Conservation (phyloP, 1,140 invertebrate genomes). For the Lycorma delicatula region DNA sequence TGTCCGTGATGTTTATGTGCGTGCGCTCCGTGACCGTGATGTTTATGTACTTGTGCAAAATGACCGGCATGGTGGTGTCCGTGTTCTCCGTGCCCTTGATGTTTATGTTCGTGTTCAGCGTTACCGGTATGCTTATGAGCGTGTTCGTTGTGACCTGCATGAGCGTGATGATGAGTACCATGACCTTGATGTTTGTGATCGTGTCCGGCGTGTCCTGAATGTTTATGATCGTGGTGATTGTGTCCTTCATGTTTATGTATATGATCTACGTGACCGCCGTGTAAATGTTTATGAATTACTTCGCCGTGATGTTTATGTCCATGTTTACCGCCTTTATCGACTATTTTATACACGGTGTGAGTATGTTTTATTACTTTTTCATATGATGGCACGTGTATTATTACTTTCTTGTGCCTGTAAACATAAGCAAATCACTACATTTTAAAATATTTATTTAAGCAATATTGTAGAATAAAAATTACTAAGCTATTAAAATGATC, state of each 20-base stretch:
- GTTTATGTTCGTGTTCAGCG: constrained; percentile 17
- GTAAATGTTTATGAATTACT: constrained; percentile 18
- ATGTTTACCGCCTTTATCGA: constrained; percentile 31
- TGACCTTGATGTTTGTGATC: constrained; percentile 19
- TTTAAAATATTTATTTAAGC: too few relatives aligned
- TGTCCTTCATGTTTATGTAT: constrained; percentile 20
- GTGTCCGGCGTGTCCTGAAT: constrained; percentile 18
- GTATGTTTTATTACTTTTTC: constrained; percentile 54
- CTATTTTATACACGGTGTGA: constrained; percentile 52
- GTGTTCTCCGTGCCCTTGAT: constrained; percentile 15
- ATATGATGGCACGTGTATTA: constrained; percentile 50
- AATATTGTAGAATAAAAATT: too few relatives aligned
- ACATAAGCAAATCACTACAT: too few relatives aligned
- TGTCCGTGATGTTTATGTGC: constrained; percentile 19
- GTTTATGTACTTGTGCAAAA: constrained; percentile 13
- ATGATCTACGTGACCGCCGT: constrained; percentile 18
- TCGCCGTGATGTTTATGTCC: constrained; percentile 24
- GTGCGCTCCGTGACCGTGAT: constrained; percentile 6
- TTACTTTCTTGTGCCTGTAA: constrained; percentile 40
- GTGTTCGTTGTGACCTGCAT: constrained; percentile 15
- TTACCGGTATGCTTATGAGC: constrained; percentile 13
- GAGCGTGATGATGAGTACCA: constrained; percentile 13
- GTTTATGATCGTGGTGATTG: constrained; percentile 18
- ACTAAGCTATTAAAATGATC: too few relatives aligned
- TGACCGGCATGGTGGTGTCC: constrained; percentile 23